Evolutionary conservation across 2,888 invertebrate genomes (phyloP).

Genomic region (Zaprionus obscuricornis): DNA sequence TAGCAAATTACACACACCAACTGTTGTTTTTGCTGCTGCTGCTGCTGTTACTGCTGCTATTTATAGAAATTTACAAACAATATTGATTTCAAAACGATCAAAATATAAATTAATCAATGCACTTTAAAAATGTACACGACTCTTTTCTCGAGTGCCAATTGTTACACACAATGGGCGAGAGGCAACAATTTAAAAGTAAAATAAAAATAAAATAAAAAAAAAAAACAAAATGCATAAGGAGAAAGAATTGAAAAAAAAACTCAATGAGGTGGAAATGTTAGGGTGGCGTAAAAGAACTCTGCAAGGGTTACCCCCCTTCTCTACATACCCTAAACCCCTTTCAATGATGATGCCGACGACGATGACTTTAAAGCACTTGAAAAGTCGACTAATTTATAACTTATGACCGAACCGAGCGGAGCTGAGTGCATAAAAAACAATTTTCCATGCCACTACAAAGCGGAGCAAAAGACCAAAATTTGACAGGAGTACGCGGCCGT

Average conservation of each 20-base stretch:
- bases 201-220: conserved; percentile 18
- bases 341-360: conserved; percentile 20
- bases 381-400: conserved; percentile 80
- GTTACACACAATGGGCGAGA: conserved; percentile 46
- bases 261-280: conserved; percentile 75
- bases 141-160: conserved; percentile 62
- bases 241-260: conserved; percentile 28
- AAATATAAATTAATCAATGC: conserved; percentile 80
- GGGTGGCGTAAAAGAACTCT: conserved; percentile 1
- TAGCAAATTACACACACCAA: conserved; percentile 71
- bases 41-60: conserved; percentile 37
- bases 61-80: conserved; percentile 74
- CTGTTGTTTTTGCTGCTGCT: conserved; percentile 36
- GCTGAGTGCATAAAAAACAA: conserved; percentile 79
- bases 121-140: conserved; percentile 60
- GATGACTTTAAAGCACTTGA: conserved; percentile 65
- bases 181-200: conserved; percentile 53
- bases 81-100: conserved; percentile 76
- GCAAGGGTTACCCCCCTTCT: conserved; percentile 7
- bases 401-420: conserved; percentile 64
- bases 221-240: conserved; percentile 33
- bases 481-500: conserved; percentile 78
- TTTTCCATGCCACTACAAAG: conserved; percentile 83
- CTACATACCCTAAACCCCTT: conserved; percentile 30
- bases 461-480: conserved; percentile 80